Percentiles rank a stretch among this genome's conserved stretches.
These are phyloP conservation scores for Plebejus argus DNA, from an alignment of 2,888 invertebrate species.

Conservation along the genomic window DNA sequence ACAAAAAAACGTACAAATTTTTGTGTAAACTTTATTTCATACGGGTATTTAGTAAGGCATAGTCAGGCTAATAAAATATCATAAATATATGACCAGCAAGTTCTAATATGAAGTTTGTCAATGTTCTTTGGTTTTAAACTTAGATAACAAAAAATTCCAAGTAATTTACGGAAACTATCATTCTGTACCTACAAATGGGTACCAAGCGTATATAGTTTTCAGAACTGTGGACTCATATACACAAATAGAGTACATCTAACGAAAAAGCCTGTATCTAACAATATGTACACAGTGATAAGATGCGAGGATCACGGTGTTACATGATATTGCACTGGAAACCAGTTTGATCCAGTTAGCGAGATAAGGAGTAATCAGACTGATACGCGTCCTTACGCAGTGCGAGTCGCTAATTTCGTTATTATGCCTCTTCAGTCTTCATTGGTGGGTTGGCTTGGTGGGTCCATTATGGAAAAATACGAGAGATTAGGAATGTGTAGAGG, in stretches of 20 bases:
- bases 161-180: too few species aligned
- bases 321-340: conserved; percentile 44
- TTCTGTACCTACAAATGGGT: not conserved
- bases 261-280: conserved; percentile 4
- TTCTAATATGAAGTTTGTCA: too few species aligned
- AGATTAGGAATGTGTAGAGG: too few species aligned
- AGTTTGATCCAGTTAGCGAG: conserved; percentile 43
- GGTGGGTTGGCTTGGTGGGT: too few species aligned
- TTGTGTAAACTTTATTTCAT: too few species aligned
- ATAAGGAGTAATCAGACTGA: conserved; percentile 41
- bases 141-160: too few species aligned
- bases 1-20: too few species aligned
- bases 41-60: too few species aligned
- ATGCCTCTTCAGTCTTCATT: not conserved
- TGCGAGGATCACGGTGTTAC: conserved; percentile 38
- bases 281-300: conserved; percentile 36
- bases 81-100: too few species aligned
- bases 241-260: not conserved
- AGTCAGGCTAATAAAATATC: too few species aligned
- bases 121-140: too few species aligned
- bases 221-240: not conserved
- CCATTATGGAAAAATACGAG: too few species aligned
- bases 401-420: not conserved
- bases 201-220: not conserved
- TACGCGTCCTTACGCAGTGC: conserved; percentile 38